phyloP scores from a whole-genome alignment of 2,797 vertebrate genomes.

The Buphagus erythrorhynchus region DNA sequence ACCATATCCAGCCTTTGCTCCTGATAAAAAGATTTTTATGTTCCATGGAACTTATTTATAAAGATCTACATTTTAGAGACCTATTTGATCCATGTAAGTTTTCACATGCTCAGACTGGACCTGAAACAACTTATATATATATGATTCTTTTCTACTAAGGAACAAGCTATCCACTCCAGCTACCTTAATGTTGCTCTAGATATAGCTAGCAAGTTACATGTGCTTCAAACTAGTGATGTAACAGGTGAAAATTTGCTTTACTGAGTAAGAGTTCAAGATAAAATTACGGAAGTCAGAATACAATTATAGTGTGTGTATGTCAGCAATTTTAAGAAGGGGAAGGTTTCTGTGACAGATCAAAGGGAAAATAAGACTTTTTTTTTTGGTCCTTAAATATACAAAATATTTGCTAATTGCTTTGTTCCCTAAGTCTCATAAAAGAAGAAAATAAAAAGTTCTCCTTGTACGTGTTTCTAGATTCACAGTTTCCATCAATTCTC shows the following conservation, averaged over 20 bases:
- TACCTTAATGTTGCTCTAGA: not conserved
- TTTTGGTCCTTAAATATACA: not conserved
- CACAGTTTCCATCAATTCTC: not conserved
- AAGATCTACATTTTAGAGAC: not conserved
- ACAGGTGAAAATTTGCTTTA: not conserved
- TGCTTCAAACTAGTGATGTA: not conserved
- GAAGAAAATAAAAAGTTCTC: not conserved
- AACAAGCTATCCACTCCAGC: not conserved
- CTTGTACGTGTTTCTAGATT: not conserved
- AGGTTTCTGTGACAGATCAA: not conserved
- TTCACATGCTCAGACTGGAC: not conserved
- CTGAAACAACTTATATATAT: not conserved
- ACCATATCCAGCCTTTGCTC: not conserved
- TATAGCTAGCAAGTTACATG: not conserved
- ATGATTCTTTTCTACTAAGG: not conserved
- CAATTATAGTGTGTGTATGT: not conserved
- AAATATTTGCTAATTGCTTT: not conserved
- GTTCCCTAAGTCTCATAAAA: not conserved
- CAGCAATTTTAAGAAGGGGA: not conserved
- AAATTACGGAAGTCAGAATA: not conserved
- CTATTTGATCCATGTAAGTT: rapidly evolving
- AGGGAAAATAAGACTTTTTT: not conserved
- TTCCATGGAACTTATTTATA: not conserved
- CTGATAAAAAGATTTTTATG: not conserved
- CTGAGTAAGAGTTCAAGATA: not conserved